Evolutionary conservation across 2,888 invertebrate species (phyloP).

Genomic region (Synergus gifuensis): DNA sequence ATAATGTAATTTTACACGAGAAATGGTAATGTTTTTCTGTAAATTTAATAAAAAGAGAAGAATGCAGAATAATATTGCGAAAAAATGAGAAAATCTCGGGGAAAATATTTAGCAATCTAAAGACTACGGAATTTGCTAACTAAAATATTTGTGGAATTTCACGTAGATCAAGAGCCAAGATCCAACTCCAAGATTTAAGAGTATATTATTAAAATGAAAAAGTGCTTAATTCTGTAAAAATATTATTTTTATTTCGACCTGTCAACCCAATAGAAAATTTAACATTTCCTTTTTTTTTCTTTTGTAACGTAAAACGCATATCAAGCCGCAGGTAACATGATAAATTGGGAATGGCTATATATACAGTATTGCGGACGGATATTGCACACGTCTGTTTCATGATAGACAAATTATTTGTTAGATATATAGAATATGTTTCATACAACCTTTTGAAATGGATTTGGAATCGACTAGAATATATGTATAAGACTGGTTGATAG

Average conservation of each 20-base stretch:
- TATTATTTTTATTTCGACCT: background rate
- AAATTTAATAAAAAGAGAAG: background rate
- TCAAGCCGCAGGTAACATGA: background rate
- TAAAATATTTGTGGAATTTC: conserved; percentile 12
- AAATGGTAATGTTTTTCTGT: too few species aligned
- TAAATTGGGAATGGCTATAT: background rate
- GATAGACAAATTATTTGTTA: background rate
- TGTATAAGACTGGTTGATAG: background rate
- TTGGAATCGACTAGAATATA: background rate
- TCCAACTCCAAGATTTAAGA: background rate
- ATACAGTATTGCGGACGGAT: background rate
- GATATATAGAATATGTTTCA: background rate
- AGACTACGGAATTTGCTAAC: background rate
- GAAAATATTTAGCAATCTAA: background rate
- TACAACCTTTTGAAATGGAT: background rate
- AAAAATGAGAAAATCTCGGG: background rate
- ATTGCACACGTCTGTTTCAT: background rate
- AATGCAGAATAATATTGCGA: background rate
- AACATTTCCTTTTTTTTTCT: too few species aligned
- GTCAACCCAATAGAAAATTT: too few species aligned
- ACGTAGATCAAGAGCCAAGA: background rate
- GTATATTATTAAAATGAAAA: background rate
- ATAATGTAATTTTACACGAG: too few species aligned
- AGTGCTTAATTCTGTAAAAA: too few species aligned
- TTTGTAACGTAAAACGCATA: too few species aligned